Percentiles rank a stretch among this genome's conserved stretches.
These are phyloP conservation scores for Ferdinandea cuprea DNA, from an alignment of 2,888 invertebrate species.

Conservation along the genomic window DNA sequence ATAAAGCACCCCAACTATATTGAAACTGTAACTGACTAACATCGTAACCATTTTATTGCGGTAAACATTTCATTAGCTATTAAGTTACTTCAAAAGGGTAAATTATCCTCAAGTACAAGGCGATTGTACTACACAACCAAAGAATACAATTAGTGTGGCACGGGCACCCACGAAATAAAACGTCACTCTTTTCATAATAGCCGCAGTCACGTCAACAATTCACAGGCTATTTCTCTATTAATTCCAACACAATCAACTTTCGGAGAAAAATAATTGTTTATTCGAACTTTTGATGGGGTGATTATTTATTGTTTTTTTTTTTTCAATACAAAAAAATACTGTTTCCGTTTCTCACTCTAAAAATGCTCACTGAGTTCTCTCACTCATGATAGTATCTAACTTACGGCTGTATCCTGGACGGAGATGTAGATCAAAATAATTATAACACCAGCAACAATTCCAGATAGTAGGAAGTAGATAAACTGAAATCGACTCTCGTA, in stretches of 20 bases:
- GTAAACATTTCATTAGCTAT: too few species aligned
- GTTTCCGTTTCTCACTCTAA: neutral
- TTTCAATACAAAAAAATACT: neutral
- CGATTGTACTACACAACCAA: neutral
- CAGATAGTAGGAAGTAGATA: constrained; percentile 80
- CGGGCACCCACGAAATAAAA: neutral
- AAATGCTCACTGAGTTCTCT: neutral
- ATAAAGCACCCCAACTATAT: too few species aligned
- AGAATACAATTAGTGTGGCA: neutral
- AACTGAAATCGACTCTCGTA: constrained; percentile 80
- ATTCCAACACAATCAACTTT: neutral
- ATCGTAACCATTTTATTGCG: too few species aligned
- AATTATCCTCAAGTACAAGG: too few species aligned
- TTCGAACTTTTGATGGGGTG: neutral
- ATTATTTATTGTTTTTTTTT: constrained; percentile 26
- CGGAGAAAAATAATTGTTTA: neutral
- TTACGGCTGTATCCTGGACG: constrained; percentile 76
- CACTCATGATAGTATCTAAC: constrained; percentile 61
- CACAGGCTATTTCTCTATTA: neutral
- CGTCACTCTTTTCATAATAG: neutral
- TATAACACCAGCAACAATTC: constrained; percentile 79
- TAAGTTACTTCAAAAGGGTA: too few species aligned
- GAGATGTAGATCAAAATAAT: constrained; percentile 80
- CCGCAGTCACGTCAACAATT: neutral
- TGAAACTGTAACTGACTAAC: too few species aligned